Conservation (phyloP, 2,888 invertebrate genomes). For the Noctua comes region DNA sequence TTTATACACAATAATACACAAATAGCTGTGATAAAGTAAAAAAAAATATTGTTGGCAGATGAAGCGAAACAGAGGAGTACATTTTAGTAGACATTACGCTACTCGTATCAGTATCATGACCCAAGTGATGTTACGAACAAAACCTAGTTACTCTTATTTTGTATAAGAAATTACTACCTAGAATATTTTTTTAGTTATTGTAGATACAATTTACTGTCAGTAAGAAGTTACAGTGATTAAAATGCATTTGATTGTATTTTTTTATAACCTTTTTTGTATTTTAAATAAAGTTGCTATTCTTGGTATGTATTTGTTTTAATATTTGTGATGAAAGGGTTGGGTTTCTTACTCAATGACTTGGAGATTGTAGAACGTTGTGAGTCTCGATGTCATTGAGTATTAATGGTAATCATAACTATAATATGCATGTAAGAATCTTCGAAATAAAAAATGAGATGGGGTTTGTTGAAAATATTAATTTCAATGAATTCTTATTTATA, state of each 20-base stretch:
- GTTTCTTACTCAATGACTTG: conserved; percentile 48
- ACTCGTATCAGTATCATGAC: conserved; percentile 64
- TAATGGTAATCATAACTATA: conserved; percentile 23
- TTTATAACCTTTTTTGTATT: conserved; percentile 89
- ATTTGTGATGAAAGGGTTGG: conserved; percentile 46
- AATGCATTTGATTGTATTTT: conserved; percentile 90
- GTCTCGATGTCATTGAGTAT: conserved; percentile 58
- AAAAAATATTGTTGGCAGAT: conserved; percentile 47
- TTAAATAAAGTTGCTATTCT: conserved; percentile 90
- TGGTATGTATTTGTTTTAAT: conserved; percentile 83
- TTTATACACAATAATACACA: conserved; percentile 66
- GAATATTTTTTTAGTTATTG: conserved; percentile 81
- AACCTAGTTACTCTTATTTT: conserved; percentile 70
- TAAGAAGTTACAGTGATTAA: conserved; percentile 87
- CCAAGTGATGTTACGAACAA: conserved; percentile 78
- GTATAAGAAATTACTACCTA: conserved; percentile 79
- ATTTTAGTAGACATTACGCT: conserved; percentile 42
- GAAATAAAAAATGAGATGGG: conserved; percentile 23
- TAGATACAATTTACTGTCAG: conserved; percentile 79
- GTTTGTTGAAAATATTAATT: conserved; percentile 42
- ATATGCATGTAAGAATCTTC: conserved; percentile 66
- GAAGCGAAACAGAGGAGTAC: conserved; percentile 42
- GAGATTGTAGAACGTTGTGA: conserved; percentile 41
- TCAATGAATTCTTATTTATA: conserved; percentile 41
- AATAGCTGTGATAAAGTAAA: conserved; percentile 67